phyloP scores from a whole-genome alignment of 2,888 invertebrate species.

The Dorcus parallelipipedus region DNA sequence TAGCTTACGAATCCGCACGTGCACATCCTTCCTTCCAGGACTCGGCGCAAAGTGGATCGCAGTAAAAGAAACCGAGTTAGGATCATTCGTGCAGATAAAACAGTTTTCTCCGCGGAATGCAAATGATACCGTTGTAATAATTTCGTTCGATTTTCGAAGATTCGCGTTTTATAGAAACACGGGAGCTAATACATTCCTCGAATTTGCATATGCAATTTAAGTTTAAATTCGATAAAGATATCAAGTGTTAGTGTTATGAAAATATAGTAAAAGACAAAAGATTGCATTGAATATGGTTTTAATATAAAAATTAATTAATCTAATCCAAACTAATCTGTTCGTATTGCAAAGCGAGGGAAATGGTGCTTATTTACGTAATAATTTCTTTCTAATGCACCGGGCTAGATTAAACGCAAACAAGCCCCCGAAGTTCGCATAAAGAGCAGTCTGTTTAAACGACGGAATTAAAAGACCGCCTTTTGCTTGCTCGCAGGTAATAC shows the following conservation, averaged over 20 bases:
- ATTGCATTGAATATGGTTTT: no score
- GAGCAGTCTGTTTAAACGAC: conserved; percentile 17
- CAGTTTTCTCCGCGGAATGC: conserved; percentile 17
- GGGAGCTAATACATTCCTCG: no score
- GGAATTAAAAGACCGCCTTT: conserved; percentile 17
- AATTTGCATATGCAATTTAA: no score
- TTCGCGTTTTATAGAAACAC: conserved; percentile 5
- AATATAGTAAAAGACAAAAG: no score
- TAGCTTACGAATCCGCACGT: conserved; percentile 1
- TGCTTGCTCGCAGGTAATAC: conserved; percentile 15
- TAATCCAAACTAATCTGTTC: no score
- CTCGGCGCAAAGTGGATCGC: conserved; percentile 12
- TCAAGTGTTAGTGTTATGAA: no score
- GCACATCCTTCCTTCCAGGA: conserved; percentile 8
- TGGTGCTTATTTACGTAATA: no score
- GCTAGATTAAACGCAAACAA: background rate
- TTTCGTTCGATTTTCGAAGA: conserved; percentile 14
- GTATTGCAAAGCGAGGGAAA: no score
- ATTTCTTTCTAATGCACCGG: background rate
- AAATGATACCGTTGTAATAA: conserved; percentile 19
- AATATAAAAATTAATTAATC: no score
- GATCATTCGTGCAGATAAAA: conserved; percentile 18
- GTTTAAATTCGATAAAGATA: no score
- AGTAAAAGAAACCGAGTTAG: conserved; percentile 14
- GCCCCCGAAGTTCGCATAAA: background rate